These are phyloP conservation scores for Tridacna crocea DNA, from an alignment of 2,888 invertebrate species.

Conservation along the genomic window DNA sequence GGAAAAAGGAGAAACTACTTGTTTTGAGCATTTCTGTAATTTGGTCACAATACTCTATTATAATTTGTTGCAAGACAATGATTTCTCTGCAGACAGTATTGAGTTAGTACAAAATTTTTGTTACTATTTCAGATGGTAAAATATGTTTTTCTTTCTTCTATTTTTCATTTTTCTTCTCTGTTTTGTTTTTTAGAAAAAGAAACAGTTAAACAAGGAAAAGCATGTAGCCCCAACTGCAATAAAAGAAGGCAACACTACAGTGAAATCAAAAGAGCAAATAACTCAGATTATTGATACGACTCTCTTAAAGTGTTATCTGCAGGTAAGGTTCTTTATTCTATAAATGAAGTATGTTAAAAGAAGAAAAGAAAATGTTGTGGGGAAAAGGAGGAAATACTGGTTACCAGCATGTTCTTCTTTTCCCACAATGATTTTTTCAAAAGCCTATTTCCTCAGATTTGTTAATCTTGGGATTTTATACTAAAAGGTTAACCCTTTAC, in stretches of 20 bases:
- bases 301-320: conserved; percentile 97
- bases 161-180: too few relatives aligned
- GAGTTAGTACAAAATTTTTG: too few relatives aligned
- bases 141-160: too few relatives aligned
- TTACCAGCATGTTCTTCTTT: neutral
- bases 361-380: too few relatives aligned
- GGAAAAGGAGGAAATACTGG: neutral
- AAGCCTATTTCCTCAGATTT: neutral
- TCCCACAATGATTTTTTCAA: neutral
- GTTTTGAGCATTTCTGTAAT: too few relatives aligned
- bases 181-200: conserved; percentile 82
- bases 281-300: conserved; percentile 98
- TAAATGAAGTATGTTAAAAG: neutral
- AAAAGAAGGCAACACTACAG: conserved; percentile 83
- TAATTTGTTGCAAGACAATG: too few relatives aligned
- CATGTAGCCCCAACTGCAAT: conserved; percentile 80
- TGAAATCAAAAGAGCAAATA: conserved; percentile 88
- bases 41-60: too few relatives aligned
- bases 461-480: too few relatives aligned
- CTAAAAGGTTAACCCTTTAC: too few relatives aligned
- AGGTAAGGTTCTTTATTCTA: conserved; percentile 86
- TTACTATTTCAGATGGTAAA: too few relatives aligned
- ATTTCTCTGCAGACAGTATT: too few relatives aligned
- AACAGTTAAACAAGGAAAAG: conserved; percentile 80
- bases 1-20: too few relatives aligned